Percentiles rank a stretch among this genome's conserved stretches.
phyloP scores from a whole-genome alignment of 2,113 vertebrate genomes.

The Eubucco bourcierii region DNA sequence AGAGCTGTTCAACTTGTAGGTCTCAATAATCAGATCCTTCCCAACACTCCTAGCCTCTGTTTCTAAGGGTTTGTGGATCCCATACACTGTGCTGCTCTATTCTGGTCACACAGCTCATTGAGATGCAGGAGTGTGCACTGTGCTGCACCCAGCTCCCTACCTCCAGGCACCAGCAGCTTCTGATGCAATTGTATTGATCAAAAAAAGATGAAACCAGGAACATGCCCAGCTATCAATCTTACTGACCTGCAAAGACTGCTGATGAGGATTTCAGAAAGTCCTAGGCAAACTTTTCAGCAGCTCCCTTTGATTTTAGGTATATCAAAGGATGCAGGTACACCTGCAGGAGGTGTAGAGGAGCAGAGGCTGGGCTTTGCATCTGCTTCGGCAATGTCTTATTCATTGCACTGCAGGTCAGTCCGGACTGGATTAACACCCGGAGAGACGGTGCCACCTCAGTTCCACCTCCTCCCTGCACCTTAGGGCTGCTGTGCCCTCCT shows the following conservation, averaged over 20 bases:
- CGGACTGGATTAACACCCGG: background rate
- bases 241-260: background rate
- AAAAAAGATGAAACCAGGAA: background rate
- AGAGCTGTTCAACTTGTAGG: background rate
- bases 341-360: background rate
- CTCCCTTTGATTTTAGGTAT: background rate
- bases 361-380: background rate
- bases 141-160: background rate
- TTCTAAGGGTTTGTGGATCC: background rate
- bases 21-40: background rate
- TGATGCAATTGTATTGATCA: background rate
- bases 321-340: background rate
- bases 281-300: background rate
- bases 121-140: rapidly evolving
- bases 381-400: background rate
- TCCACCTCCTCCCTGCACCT: background rate
- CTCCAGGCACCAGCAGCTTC: background rate
- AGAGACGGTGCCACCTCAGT: background rate
- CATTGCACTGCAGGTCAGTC: background rate
- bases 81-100: rapidly evolving
- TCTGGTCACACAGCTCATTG: background rate
- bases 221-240: background rate
- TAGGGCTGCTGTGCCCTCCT: background rate
- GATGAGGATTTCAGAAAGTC: background rate
- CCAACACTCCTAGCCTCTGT: background rate